Percentiles rank a stretch among this genome's conserved stretches.
Conservation (phyloP, 2,113 vertebrate genomes). For the Bostrychus sinensis region DNA sequence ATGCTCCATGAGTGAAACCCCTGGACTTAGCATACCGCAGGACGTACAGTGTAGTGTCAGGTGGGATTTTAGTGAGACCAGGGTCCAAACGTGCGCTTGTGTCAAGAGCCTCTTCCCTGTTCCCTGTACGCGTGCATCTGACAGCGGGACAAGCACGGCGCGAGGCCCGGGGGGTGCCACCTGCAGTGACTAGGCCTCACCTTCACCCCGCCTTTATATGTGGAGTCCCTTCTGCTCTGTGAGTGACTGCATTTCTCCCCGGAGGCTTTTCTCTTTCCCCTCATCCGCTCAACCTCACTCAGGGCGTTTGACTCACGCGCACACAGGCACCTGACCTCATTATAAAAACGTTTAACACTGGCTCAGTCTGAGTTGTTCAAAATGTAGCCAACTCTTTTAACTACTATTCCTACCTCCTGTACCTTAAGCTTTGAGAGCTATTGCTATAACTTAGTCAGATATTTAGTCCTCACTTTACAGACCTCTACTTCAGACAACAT, state of each 20-base stretch:
- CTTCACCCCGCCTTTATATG: slow-evolving; percentile 42
- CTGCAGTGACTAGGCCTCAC: slow-evolving; percentile 43
- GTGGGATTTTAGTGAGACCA: no score
- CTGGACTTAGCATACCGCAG: slow-evolving; percentile 20
- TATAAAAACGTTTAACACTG: slow-evolving; percentile 49
- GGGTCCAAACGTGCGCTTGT: no score
- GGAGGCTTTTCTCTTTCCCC: not conserved
- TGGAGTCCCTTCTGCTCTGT: slow-evolving; percentile 29
- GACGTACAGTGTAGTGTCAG: slow-evolving; percentile 33
- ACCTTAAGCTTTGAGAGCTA: no score
- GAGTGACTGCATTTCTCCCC: slow-evolving; percentile 14
- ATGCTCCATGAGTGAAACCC: slow-evolving; percentile 9
- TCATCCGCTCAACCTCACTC: slow-evolving; percentile 39
- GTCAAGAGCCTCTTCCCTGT: slow-evolving; percentile 2
- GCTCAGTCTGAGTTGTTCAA: no score
- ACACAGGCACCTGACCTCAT: slow-evolving; percentile 41
- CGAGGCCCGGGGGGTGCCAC: slow-evolving; percentile 2
- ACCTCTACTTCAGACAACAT: no score
- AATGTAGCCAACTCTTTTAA: no score
- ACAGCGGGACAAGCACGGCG: not conserved
- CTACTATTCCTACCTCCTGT: no score
- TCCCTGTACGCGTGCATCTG: slow-evolving; percentile 16
- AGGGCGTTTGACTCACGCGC: slow-evolving; percentile 46
- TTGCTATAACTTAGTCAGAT: no score
- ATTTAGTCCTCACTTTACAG: no score